Evolutionary conservation across 2,797 vertebrate species (phyloP).

Genomic region (Gymnoscopelus braueri): DNA sequence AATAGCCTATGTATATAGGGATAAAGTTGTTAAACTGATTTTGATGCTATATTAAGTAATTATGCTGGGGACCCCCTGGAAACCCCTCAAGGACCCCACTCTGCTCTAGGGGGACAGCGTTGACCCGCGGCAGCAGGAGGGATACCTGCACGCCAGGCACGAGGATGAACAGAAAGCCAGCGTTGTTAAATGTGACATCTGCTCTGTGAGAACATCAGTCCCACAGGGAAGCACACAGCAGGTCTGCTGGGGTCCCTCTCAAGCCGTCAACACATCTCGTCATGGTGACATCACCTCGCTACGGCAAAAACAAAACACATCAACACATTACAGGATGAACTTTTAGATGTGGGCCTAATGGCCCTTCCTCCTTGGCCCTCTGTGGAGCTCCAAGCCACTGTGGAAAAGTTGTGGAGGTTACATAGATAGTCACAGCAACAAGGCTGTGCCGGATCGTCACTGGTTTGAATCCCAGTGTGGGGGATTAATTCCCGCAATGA

Average conservation of each 20-base stretch:
- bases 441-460: conserved; percentile 9
- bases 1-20: too few species aligned
- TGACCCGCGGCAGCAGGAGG: too few species aligned
- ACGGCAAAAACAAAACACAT: conserved; percentile 58
- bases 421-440: conserved; percentile 9
- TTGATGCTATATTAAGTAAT: too few species aligned
- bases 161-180: conserved; percentile 7
- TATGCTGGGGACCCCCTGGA: too few species aligned
- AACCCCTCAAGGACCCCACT: too few species aligned
- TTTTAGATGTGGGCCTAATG: conserved; percentile 41
- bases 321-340: conserved; percentile 46
- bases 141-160: too few species aligned
- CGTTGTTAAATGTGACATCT: conserved; percentile 13
- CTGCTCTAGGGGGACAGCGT: too few species aligned
- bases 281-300: conserved; percentile 61
- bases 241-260: conserved; percentile 30
- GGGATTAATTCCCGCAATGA: background rate
- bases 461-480: conserved; percentile 17
- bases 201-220: conserved; percentile 4
- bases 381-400: conserved; percentile 24
- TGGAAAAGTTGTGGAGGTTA: conserved; percentile 17
- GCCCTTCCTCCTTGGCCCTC: conserved; percentile 30
- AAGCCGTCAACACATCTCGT: conserved; percentile 37
- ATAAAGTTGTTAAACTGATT: too few species aligned
- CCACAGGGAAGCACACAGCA: conserved; percentile 39